Conservation (phyloP, 2,888 invertebrate genomes). For the Cylloceria caligata region DNA sequence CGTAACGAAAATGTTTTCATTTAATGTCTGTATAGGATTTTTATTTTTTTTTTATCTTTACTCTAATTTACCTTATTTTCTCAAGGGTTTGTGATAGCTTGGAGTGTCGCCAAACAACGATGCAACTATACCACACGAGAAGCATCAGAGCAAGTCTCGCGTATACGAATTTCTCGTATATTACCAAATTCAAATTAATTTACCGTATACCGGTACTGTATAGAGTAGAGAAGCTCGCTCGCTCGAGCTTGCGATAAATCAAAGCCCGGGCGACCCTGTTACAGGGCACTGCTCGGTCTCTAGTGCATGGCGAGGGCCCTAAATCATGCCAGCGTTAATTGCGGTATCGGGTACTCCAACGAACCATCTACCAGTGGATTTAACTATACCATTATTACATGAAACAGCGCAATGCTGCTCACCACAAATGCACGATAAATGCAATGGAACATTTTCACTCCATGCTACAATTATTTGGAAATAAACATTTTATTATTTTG, state of each 20-base stretch:
- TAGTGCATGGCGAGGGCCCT: conserved; percentile 70
- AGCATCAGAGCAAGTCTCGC: conserved; percentile 57
- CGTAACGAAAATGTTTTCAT: background rate
- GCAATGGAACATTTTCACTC: background rate
- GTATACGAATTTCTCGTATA: conserved; percentile 79
- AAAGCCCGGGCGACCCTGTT: conserved; percentile 70
- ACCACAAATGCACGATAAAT: background rate
- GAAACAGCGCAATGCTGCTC: background rate
- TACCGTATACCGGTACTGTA: conserved; percentile 67
- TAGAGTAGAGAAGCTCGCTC: conserved; percentile 21
- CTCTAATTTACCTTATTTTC: background rate
- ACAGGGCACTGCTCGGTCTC: conserved; percentile 74
- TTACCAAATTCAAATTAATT: conserved; percentile 83
- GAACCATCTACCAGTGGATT: conserved; percentile 65
- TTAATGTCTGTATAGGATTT: background rate
- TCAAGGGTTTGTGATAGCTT: background rate
- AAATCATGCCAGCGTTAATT: conserved; percentile 79
- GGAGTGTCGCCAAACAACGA: conserved; percentile 39
- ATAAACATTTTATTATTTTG: background rate
- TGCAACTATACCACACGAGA: conserved; percentile 35
- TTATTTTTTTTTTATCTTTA: no score
- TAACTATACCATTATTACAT: conserved; percentile 28
- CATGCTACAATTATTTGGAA: background rate
- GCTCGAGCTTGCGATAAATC: conserved; percentile 74
- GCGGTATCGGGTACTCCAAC: conserved; percentile 73